Base-by-base conservation (phyloP, 2,113 vertebrate species). In the Junco hyemalis region DNA sequence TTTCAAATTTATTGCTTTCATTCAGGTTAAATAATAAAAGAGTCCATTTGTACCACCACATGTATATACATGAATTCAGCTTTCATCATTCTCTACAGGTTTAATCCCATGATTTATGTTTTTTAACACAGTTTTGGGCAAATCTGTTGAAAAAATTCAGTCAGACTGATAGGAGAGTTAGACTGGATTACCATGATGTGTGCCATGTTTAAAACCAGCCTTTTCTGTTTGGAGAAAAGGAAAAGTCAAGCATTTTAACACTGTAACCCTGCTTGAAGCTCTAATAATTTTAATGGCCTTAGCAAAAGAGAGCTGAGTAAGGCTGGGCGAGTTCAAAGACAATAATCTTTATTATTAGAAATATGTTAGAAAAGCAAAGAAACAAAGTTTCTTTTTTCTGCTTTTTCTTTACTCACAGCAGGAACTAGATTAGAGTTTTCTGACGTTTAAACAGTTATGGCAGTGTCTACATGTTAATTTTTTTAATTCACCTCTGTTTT, bases 1-100 rank as follows among this genome's bases (percentile, higher is more conserved):
- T 98, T 98, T 98, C 97, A 97, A 98, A 98, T 98, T 98, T 98
- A 98, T 98, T 97, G 97, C 97, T 97, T 98, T 98, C 97, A 97
- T 97, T 98, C 98, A 97, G 96, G 97, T 97, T 98, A 98, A 98
- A 98, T 97, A 98, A 98, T 97, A 98, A 98, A 98, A 98, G 97
- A 96, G 96, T 96, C 96, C 97, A 97, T 98, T 98, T 98, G 97
- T 98, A 97, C 96, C 88, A 95, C 98, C 97, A 97, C 96, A 97
- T 98, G 98, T 98, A 98, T 96, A 97, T 98, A 98, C 98, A 98
- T 3, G 94, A 98, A 97, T 97, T 97, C 92, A 95, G 97, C 98
- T 98, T 98, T 98, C 97, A 98, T 98, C 97, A 95, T 98, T 96
- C 96, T 88, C 90, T 98, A 96, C 97, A 98, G 97, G 92, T 96